Percentiles rank a stretch among this genome's conserved stretches.
phyloP scores from a whole-genome alignment of 2,113 vertebrate species.

The Myotis yumanensis region DNA sequence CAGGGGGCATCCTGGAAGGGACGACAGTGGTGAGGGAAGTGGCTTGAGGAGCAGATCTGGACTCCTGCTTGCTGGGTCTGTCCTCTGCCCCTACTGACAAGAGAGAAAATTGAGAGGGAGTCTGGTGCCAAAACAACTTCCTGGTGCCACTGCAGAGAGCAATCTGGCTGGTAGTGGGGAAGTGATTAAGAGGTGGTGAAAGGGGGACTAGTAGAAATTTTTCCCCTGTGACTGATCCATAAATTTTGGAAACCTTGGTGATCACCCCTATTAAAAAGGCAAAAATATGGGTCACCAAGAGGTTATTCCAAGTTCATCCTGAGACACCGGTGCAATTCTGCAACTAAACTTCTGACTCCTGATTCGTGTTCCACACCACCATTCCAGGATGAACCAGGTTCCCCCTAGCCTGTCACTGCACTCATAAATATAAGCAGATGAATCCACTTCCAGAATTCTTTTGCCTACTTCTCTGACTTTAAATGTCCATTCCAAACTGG shows the following conservation, averaged over 20 bases:
- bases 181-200: constrained; percentile 74
- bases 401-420: constrained; percentile 28
- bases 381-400: not conserved
- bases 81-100: not conserved
- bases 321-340: constrained; percentile 56
- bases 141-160: constrained; percentile 46
- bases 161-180: not conserved
- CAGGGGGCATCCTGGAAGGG: not conserved
- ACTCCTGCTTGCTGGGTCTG: not conserved
- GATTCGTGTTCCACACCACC: constrained; percentile 16
- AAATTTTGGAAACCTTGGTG: constrained; percentile 76
- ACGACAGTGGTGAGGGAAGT: not conserved
- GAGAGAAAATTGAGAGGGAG: constrained; percentile 23
- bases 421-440: constrained; percentile 67
- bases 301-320: constrained; percentile 79
- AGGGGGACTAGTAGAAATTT: constrained; percentile 71
- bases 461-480: not conserved
- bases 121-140: constrained; percentile 24
- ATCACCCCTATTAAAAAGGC: constrained; percentile 75
- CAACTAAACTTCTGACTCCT: constrained; percentile 70
- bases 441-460: constrained; percentile 42
- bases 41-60: not conserved
- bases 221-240: constrained; percentile 72
- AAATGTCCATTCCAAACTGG: not conserved
- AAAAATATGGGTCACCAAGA: constrained; percentile 74